Evolutionary conservation across 2,797 vertebrate species (phyloP).

Genomic region (Spinibarbus caldwelli): DNA sequence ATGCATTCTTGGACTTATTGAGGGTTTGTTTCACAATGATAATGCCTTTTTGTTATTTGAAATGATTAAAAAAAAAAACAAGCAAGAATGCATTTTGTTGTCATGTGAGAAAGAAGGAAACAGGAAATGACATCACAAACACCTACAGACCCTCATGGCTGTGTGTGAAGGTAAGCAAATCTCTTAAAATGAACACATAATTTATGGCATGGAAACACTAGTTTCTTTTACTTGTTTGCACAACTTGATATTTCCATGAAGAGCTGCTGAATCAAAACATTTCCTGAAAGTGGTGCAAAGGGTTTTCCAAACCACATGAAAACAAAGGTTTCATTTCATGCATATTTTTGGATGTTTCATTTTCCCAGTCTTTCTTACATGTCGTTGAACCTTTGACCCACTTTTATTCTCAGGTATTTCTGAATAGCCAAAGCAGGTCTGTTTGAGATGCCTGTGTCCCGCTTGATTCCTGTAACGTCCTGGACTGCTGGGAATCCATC

Average conservation of each 20-base stretch:
- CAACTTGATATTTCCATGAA: neutral
- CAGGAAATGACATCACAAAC: neutral
- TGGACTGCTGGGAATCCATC: constrained; percentile 5
- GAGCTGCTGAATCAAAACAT: neutral
- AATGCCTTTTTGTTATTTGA: neutral
- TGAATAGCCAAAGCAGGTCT: too few relatives aligned
- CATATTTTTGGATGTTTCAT: neutral
- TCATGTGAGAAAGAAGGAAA: neutral
- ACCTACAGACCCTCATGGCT: neutral
- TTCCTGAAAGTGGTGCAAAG: constrained; percentile 13
- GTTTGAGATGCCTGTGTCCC: neutral
- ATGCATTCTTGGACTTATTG: neutral
- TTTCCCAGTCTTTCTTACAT: neutral
- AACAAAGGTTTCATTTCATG: neutral
- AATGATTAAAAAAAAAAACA: neutral
- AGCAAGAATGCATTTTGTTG: neutral
- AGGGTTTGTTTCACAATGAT: neutral
- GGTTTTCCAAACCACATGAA: neutral
- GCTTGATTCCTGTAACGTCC: constrained; percentile 19
- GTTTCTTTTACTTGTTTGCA: neutral
- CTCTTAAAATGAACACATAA: too few relatives aligned
- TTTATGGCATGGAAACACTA: neutral
- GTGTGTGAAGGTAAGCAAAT: neutral
- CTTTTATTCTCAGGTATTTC: neutral
- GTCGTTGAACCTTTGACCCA: neutral